phyloP scores from a whole-genome alignment of 1,140 invertebrate genomes.

The Oscheius sp. region DNA sequence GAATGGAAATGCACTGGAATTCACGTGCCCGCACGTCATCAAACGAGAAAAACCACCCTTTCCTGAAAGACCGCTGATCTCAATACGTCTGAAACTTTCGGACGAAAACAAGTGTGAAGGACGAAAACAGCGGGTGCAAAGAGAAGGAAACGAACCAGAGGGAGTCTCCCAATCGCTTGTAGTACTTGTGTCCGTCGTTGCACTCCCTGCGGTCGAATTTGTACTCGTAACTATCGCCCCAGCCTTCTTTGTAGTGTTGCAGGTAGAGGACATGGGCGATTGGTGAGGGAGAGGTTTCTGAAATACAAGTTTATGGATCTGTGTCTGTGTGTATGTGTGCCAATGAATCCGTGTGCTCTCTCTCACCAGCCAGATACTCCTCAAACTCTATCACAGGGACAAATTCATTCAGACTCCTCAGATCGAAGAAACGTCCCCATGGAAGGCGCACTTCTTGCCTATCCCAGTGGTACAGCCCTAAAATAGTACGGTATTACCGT shows the following conservation, averaged over 20 bases:
- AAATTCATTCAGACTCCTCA: constrained; percentile 75
- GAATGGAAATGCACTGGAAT: constrained; percentile 77
- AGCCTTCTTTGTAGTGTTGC: constrained; percentile 81
- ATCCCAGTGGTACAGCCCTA: constrained; percentile 19
- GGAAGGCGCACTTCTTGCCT: constrained; percentile 41
- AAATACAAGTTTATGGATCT: too few species aligned
- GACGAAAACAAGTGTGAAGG: constrained; percentile 33
- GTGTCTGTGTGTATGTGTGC: not conserved
- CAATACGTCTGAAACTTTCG: too few species aligned
- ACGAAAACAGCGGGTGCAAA: not conserved
- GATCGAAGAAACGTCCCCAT: constrained; percentile 84
- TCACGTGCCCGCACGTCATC: constrained; percentile 70
- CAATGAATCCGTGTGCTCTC: not conserved
- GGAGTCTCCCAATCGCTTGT: constrained; percentile 57
- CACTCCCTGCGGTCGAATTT: constrained; percentile 73
- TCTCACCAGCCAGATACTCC: constrained; percentile 70
- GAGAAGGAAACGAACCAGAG: constrained; percentile 37
- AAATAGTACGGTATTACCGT: not conserved
- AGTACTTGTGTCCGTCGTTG: constrained; percentile 50
- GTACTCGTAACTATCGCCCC: constrained; percentile 77
- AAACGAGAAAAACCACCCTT: constrained; percentile 70
- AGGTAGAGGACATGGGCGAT: constrained; percentile 78
- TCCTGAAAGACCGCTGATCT: too few species aligned
- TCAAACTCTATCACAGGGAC: constrained; percentile 82
- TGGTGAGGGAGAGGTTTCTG: constrained; percentile 62